These are phyloP conservation scores for Nipponacmea schrenckii DNA, from an alignment of 2,888 invertebrate genomes.

Conservation along the genomic window DNA sequence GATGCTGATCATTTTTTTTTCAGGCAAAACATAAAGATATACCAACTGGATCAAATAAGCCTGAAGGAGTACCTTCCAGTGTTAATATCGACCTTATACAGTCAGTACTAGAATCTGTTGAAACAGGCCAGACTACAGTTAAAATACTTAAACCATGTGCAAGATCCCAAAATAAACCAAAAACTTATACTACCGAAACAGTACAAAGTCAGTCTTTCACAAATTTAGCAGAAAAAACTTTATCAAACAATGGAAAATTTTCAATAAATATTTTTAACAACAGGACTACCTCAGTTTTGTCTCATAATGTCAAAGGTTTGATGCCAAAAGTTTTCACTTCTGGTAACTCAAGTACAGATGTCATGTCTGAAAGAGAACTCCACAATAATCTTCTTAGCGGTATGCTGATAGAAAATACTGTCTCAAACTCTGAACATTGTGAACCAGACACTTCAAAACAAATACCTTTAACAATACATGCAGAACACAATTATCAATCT, in stretches of 20 bases:
- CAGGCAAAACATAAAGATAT: too few relatives aligned
- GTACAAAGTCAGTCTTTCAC: background rate
- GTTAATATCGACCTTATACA: too few relatives aligned
- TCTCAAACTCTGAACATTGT: background rate
- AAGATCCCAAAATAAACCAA: background rate
- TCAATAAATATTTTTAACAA: background rate
- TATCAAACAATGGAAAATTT: background rate
- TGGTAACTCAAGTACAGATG: background rate
- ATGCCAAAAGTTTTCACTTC: background rate
- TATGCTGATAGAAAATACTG: background rate
- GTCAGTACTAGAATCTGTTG: slow-evolving; percentile 38
- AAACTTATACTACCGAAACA: background rate
- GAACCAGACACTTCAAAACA: background rate
- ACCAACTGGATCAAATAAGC: too few relatives aligned
- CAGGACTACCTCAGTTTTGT: background rate
- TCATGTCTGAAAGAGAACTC: background rate
- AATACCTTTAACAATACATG: background rate
- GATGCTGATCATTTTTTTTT: too few relatives aligned
- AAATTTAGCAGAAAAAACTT: background rate
- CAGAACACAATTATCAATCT: background rate
- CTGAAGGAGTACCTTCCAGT: too few relatives aligned
- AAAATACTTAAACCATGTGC: slow-evolving; percentile 11
- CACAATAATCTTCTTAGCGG: background rate
- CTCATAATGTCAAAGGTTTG: background rate
- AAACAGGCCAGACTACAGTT: slow-evolving; percentile 55